Base-by-base conservation (phyloP, 2,888 invertebrate species). In the Archaeoteleia sp. region DNA sequence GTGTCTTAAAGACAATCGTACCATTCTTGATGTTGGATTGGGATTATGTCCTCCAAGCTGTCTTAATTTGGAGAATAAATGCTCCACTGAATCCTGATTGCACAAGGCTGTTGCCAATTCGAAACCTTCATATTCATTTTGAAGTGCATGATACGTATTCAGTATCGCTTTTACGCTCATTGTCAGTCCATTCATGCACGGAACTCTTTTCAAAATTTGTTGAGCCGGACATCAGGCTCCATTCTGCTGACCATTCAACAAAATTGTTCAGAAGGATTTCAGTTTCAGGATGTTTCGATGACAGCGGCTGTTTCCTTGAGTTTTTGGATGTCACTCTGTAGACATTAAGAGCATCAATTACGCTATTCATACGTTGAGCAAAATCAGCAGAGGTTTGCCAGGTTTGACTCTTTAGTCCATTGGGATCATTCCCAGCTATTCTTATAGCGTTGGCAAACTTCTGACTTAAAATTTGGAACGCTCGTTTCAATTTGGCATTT, bases 41-140 rank as follows among this genome's bases (percentile, higher is more conserved):
- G 51, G 15, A 53, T 70, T 67, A n/a, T 70, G 65, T 9, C 71
- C 72, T 29, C 61, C 71, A 1, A 70, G 66, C 46, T 68, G 63
- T 20, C 71, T 49, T 7, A 71, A 34, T 53, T 63, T 66, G 2
- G 70, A 68, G 34, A 72, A 66, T 7, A 62, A 27, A 37, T 73
- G 69, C 40, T 74, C 68, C 0, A 70, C 61, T 0, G 62, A 67
- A 51, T 69, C 55, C 39, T 73, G 71, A 25, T 69, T 71, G 2
- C 29, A 43, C 8, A 71, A 39, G 2, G 46, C 55, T 4, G 54
- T 48, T 13, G 66, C 61, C 2, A 72, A 48, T 25, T 62, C 46
- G 27, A 73, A 70, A 12, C 17, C 12, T 7, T 46, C 30, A 25
- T 48, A 63, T 14, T 65, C 15, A 0, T 13, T 9, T 45, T 10